Evolutionary conservation across 1,140 invertebrate genomes (phyloP).

Genomic region (Drosophila watanabei): DNA sequence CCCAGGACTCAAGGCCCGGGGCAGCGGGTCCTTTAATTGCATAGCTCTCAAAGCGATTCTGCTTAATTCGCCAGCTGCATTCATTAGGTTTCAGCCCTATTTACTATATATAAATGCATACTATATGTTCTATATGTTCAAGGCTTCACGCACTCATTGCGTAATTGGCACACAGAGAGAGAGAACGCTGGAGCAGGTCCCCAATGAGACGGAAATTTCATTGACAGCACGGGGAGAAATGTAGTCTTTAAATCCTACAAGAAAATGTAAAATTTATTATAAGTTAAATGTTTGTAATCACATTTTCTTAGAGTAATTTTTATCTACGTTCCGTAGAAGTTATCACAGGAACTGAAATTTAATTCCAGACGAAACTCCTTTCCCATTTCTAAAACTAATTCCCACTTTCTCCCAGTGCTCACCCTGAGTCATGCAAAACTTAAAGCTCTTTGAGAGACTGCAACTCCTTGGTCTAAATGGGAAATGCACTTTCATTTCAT

Average conservation of each 20-base stretch:
- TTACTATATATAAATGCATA: slow-evolving; percentile 12
- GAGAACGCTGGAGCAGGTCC: neutral
- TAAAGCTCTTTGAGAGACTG: slow-evolving; percentile 38
- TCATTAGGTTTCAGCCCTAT: slow-evolving; percentile 22
- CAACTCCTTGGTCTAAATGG: slow-evolving; percentile 47
- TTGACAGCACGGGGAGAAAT: slow-evolving; percentile 20
- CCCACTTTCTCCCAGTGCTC: neutral
- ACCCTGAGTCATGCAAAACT: neutral
- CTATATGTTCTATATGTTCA: neutral
- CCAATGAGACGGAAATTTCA: slow-evolving; percentile 51
- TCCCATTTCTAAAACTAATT: too few species aligned
- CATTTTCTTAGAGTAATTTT: too few species aligned
- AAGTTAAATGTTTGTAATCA: too few species aligned
- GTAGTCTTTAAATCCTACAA: too few species aligned
- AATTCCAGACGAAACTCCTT: too few species aligned
- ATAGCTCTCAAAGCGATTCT: slow-evolving; percentile 22
- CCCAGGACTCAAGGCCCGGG: slow-evolving; percentile 1
- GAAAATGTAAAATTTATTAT: neutral
- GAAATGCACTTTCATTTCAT: slow-evolving; percentile 60
- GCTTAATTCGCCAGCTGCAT: slow-evolving; percentile 31
- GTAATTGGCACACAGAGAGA: slow-evolving; percentile 52
- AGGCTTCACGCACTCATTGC: slow-evolving; percentile 35
- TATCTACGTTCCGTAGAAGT: too few species aligned
- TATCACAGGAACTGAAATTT: too few species aligned
- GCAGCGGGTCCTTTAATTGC: slow-evolving; percentile 14